These are phyloP conservation scores for Catharus bicknelli DNA, from an alignment of 2,113 vertebrate species.

Conservation along the genomic window DNA sequence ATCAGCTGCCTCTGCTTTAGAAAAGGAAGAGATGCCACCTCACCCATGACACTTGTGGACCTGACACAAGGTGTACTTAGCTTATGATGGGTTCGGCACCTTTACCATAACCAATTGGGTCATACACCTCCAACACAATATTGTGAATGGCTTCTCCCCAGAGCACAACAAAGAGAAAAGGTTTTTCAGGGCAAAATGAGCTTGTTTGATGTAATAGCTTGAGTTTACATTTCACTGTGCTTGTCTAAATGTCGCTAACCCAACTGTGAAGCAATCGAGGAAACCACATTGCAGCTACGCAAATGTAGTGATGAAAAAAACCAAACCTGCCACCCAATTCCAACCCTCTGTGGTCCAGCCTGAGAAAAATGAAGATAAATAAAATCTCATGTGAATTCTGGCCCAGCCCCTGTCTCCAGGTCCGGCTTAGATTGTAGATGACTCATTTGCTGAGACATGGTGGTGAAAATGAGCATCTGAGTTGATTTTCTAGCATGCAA, in stretches of 20 bases:
- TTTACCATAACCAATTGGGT: not conserved
- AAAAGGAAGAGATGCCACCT: not conserved
- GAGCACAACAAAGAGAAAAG: not conserved
- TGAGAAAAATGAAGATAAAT: not conserved
- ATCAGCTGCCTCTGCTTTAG: not conserved
- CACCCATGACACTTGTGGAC: not conserved
- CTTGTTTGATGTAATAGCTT: not conserved
- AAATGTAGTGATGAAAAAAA: not conserved
- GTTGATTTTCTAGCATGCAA: not conserved
- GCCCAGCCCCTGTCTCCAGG: not conserved
- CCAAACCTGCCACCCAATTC: not conserved
- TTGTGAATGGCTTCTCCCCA: not conserved
- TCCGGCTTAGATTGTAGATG: not conserved
- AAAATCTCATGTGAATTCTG: not conserved
- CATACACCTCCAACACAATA: not conserved
- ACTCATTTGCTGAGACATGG: not conserved
- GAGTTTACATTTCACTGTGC: not conserved
- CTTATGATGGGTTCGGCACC: not conserved
- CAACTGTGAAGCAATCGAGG: not conserved
- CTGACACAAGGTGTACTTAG: fast-evolving
- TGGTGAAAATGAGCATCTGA: not conserved
- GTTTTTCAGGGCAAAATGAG: not conserved
- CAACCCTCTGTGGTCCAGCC: not conserved
- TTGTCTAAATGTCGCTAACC: not conserved
- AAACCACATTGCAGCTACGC: not conserved